Percentiles rank a stretch among this genome's conserved stretches.
These are phyloP conservation scores for Arctocebus calabarensis DNA, from an alignment of 2,797 vertebrate species.

Conservation along the genomic window DNA sequence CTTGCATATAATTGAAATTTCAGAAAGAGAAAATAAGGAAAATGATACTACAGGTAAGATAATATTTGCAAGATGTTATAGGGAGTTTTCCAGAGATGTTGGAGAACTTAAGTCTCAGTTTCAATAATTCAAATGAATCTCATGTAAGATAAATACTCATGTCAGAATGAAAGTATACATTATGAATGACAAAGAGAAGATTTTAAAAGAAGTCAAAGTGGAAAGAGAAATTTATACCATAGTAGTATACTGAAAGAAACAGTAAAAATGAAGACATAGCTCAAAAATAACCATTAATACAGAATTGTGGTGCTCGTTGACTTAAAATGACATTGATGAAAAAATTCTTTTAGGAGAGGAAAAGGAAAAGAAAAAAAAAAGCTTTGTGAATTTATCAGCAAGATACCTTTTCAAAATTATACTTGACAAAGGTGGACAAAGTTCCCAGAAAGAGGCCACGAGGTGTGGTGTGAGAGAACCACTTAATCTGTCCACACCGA, in stretches of 20 bases:
- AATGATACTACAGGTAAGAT: background rate
- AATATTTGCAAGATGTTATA: too few species aligned
- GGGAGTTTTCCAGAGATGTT: background rate
- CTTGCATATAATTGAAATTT: background rate
- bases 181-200: background rate
- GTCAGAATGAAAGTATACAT: too few species aligned
- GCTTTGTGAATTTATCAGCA: background rate
- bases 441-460: too few species aligned
- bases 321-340: background rate
- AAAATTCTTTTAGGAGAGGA: background rate
- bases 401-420: background rate
- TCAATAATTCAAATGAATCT: background rate
- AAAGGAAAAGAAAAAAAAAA: background rate
- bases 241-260: background rate
- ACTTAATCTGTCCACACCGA: accelerated
- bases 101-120: background rate
- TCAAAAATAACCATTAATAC: background rate
- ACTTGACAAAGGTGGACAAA: background rate
- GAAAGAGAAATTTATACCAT: background rate
- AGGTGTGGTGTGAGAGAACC: background rate
- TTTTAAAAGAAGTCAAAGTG: background rate
- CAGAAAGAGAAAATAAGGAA: background rate
- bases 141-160: background rate
- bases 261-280: background rate
- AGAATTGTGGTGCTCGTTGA: background rate